Evolutionary conservation across 2,797 vertebrate species (phyloP).

Genomic region (Coluber constrictor): DNA sequence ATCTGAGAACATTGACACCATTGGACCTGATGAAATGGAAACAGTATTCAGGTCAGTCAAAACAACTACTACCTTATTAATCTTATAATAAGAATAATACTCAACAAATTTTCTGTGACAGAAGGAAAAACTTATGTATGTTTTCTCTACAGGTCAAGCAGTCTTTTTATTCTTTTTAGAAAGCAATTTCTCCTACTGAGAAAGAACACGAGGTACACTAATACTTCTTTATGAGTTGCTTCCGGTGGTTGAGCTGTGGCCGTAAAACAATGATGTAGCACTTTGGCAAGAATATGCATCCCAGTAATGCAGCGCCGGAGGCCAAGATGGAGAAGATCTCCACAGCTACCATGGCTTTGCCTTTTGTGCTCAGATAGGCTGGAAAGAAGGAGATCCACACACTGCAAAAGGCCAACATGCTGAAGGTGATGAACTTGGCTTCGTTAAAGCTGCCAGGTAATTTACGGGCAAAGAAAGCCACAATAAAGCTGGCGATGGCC

Average conservation of each 20-base stretch:
- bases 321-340: background rate
- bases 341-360: background rate
- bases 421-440: conserved; percentile 5
- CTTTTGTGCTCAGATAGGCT: background rate
- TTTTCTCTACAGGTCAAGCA: background rate
- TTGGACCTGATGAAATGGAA: no score
- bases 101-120: background rate
- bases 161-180: background rate
- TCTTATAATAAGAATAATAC: no score
- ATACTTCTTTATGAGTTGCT: background rate
- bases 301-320: background rate
- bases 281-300: background rate
- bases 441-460: background rate
- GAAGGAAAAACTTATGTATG: background rate
- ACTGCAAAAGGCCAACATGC: background rate
- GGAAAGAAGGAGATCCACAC: background rate
- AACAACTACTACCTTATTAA: no score
- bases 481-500: background rate
- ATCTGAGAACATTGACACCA: no score
- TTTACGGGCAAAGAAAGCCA: background rate
- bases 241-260: background rate
- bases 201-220: background rate
- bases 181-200: background rate
- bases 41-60: no score
- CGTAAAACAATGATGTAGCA: background rate